Evolutionary conservation across 2,888 invertebrate genomes (phyloP), one percentile per base, ranked within the genome.

Genomic region (Hyposoter dolosus): DNA sequence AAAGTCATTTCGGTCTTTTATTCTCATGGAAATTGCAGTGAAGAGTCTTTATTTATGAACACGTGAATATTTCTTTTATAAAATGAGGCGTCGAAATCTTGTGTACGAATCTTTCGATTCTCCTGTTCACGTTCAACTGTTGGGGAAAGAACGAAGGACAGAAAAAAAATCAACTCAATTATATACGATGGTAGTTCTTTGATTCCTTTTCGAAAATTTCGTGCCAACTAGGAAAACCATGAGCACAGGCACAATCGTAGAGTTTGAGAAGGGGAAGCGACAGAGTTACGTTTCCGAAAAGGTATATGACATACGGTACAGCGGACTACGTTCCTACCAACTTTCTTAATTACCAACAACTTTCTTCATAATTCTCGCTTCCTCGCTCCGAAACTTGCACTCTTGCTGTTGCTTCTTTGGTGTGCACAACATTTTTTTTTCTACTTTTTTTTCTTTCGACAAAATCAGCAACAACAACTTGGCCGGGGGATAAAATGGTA

Each of bases 261-360:
- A 32, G 45, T 35, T 23, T 0, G 19, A 50, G 71, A 32, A 12
- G 17, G 17, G 28, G 50, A n/a, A 68, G 15, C 35, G 56, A 56
- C 45, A 47, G 79, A 65, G 53, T 66, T 60, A 50, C 80, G 71
- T 78, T 78, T 80, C 72, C 84, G 77, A 45, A 60, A 56, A 68
- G 76, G 53, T 23, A 60, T 68, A 84, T 78, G 77, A 74, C 69
- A 76, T 75, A 74, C 40, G 43, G 43, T 32, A 72, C 19, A 68
- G 56, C 68, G 43, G 35, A 69, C 40, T 75, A 50, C 66, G 75
- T 50, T 74, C 60, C 80, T 63, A 66, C 40, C 28, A 86, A 86
- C 83, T 85, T 85, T 83, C 85, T 83, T 85, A 85, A 85, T 85
- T 85, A 85, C 79, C 69, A 71, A 47, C 40, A 82, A 85, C 79